A percentile compares a stretch with the other conserved stretches of the same genome.
These are phyloP conservation scores for Agrilus biguttatus DNA, from an alignment of 2,888 invertebrate species.

Conservation along the genomic window DNA sequence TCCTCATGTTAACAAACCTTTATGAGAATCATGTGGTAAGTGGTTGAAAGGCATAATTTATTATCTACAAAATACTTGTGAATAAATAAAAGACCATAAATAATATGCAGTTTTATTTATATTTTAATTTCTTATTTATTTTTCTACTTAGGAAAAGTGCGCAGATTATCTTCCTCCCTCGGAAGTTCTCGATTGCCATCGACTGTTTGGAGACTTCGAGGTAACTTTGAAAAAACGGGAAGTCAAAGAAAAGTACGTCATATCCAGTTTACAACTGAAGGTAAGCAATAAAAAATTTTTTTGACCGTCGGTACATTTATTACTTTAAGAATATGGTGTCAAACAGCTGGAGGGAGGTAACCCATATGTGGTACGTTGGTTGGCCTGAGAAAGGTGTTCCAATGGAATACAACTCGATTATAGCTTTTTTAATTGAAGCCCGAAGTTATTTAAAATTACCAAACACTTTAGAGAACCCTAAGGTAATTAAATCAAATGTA, in stretches of 20 bases:
- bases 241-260: conserved; percentile 80
- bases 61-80: too few species aligned
- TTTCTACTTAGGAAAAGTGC: conserved; percentile 58
- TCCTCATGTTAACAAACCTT: conserved; percentile 83
- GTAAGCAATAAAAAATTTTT: conserved; percentile 21
- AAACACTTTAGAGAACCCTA: conserved; percentile 4
- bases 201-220: conserved; percentile 77
- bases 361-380: conserved; percentile 81
- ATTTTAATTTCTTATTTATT: conserved; percentile 1
- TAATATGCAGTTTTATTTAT: too few species aligned
- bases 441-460: conserved; percentile 37
- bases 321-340: conserved; percentile 52
- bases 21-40: conserved; percentile 76
- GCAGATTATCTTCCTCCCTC: conserved; percentile 85
- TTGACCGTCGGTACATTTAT: background rate
- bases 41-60: conserved; percentile 5
- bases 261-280: conserved; percentile 72
- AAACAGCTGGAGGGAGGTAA: conserved; percentile 74
- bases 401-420: conserved; percentile 65
- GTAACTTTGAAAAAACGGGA: conserved; percentile 78
- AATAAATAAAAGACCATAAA: too few species aligned
- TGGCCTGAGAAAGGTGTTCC: conserved; percentile 88
- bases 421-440: conserved; percentile 78
- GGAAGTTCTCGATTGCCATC: conserved; percentile 78
- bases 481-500: conserved; percentile 1